These are phyloP conservation scores for Lepus oiostolus DNA, from an alignment of 2,797 vertebrate species.

Conservation along the genomic window DNA sequence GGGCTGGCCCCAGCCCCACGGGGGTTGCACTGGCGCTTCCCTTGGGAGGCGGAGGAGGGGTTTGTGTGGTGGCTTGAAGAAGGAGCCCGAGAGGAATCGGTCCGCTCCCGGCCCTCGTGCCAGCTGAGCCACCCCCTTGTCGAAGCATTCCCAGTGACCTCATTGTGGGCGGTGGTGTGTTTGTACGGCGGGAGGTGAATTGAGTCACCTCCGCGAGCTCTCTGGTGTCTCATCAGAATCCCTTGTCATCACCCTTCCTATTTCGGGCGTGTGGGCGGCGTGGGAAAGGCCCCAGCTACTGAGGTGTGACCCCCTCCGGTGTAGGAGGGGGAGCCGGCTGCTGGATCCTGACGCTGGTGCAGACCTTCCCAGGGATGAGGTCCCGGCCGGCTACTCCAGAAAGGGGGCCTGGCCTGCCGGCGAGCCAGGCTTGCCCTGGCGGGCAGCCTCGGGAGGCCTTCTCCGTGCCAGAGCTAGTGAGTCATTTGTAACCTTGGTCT, in stretches of 20 bases:
- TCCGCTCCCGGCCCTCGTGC: too few relatives aligned
- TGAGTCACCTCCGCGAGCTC: conserved; percentile 68
- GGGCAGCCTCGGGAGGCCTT: not conserved
- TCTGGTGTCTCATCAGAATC: conserved; percentile 71
- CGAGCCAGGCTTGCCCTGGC: not conserved
- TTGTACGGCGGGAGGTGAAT: conserved; percentile 62
- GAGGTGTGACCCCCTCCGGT: conserved; percentile 75
- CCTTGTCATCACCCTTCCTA: conserved; percentile 53
- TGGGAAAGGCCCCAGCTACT: conserved; percentile 70
- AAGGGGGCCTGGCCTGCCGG: not conserved
- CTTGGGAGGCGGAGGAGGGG: not conserved
- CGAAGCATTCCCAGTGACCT: conserved; percentile 50
- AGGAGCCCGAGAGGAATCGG: too few relatives aligned
- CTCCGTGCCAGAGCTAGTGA: conserved; percentile 21
- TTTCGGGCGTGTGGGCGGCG: conserved; percentile 74
- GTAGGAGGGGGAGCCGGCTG: conserved; percentile 44
- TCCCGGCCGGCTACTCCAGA: not conserved
- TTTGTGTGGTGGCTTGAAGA: not conserved
- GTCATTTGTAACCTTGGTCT: conserved; percentile 45
- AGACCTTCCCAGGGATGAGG: not conserved
- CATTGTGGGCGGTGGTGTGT: conserved; percentile 57
- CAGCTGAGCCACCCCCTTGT: too few relatives aligned
- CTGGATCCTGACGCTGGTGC: not conserved
- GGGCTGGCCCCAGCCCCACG: not conserved
- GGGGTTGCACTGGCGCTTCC: not conserved